Conservation (phyloP, 2,113 vertebrate genomes). For the Pica pica region DNA sequence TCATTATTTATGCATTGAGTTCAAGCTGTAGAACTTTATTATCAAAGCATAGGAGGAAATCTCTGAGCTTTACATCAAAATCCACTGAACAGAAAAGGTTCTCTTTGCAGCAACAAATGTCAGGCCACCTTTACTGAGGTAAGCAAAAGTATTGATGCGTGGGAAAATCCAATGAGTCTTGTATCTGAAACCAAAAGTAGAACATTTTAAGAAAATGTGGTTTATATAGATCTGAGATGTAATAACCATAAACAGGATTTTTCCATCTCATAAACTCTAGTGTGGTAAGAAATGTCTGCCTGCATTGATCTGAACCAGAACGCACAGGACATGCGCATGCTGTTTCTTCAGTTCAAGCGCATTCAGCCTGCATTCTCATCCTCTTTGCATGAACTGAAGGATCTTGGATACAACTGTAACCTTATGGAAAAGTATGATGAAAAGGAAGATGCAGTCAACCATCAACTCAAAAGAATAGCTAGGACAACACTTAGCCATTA, state of each 20-base stretch:
- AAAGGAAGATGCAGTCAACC: background rate
- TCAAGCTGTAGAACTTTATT: background rate
- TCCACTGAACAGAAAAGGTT: background rate
- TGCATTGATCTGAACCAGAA: background rate
- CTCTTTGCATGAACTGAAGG: background rate
- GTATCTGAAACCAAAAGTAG: background rate
- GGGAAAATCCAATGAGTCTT: background rate
- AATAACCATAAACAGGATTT: background rate
- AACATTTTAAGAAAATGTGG: background rate
- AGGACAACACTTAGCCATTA: background rate
- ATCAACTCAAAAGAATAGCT: background rate
- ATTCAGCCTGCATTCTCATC: background rate
- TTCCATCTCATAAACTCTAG: background rate
- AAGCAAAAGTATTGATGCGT: background rate
- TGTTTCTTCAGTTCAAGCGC: background rate
- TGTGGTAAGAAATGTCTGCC: background rate
- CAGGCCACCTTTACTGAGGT: conserved; percentile 7
- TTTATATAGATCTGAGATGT: background rate
- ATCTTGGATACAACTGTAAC: background rate
- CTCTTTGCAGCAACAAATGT: background rate
- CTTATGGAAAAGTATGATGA: background rate
- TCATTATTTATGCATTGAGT: background rate
- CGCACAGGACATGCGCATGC: rapidly evolving
- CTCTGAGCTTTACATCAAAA: conserved; percentile 60
- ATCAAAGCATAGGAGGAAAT: conserved; percentile 41